These are phyloP conservation scores for Diploptera punctata DNA, from an alignment of 2,888 invertebrate genomes.

Conservation along the genomic window DNA sequence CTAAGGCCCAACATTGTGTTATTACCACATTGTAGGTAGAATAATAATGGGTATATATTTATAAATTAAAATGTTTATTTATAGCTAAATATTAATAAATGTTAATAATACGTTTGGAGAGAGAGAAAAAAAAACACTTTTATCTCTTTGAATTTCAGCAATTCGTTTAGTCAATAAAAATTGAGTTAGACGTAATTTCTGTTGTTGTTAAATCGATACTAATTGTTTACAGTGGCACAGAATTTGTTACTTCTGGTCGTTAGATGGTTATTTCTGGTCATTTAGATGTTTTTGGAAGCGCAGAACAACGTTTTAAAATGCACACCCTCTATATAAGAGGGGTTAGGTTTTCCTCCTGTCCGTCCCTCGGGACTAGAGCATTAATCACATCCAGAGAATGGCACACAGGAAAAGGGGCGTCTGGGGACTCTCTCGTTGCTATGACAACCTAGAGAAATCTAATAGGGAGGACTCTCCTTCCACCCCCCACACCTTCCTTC, in stretches of 20 bases:
- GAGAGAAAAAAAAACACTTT: too few relatives aligned
- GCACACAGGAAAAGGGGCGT: conserved; percentile 49
- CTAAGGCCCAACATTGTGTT: too few relatives aligned
- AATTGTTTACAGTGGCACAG: not conserved
- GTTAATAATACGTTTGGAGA: too few relatives aligned
- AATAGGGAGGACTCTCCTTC: conserved; percentile 45
- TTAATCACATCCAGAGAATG: conserved; percentile 57
- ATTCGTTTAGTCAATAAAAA: too few relatives aligned
- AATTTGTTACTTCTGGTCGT: not conserved
- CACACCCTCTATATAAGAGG: conserved; percentile 27
- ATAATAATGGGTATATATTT: too few relatives aligned
- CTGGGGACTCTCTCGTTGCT: conserved; percentile 48
- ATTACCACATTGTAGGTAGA: too few relatives aligned
- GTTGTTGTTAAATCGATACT: not conserved
- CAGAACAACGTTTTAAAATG: conserved; percentile 24
- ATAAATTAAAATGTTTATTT: too few relatives aligned
- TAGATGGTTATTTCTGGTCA: not conserved
- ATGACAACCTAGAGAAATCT: conserved; percentile 50
- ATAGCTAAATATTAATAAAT: too few relatives aligned
- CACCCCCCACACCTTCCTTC: conserved; percentile 32
- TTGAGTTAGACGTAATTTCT: not conserved
- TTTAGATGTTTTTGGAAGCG: not conserved
- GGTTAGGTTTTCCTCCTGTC: conserved; percentile 37
- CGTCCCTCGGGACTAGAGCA: conserved; percentile 54
- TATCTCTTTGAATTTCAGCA: too few relatives aligned